Evolutionary conservation across 2,888 invertebrate species (phyloP), one percentile per base, ranked within the genome.

Genomic region (Mycalesis mineus): DNA sequence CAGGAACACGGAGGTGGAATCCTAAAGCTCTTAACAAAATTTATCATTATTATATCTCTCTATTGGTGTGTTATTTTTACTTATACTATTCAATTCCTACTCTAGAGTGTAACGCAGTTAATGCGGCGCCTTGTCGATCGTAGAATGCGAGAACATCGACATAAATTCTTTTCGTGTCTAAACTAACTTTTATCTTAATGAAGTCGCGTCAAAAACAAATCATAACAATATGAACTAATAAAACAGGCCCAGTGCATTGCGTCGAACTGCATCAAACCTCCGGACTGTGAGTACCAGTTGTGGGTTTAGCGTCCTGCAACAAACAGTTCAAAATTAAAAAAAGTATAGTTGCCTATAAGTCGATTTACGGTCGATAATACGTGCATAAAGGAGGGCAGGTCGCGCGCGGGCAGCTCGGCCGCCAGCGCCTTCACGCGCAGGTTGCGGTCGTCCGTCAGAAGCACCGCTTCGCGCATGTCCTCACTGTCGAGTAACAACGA

Each of bases 401-500:
- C 96, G 64, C 97, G 92, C 15, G 97, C 97, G 13, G 98, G 98
- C 69, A 99, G 93, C 74, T 98, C 97, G 55, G 95, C 93, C 11
- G 97, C 95, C 65, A 97, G 91, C 48, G 98, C 98, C 88, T 99
- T 98, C 58, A 99, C 95, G 65, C 98, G 93, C 75, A 99, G 90
- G 89, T 98, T 98, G 57, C 98, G 93, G 89, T 99, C 99, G 68
- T 97, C 97, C 28, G 98, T 98, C 69, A 99, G 91, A 45, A 99
- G 91, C n/a, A n/a, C n/a, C n/a, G n/a, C n/a, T n/a, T n/a, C n/a
- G n/a, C n/a, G n/a, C n/a, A n/a, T n/a, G n/a, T n/a, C n/a, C n/a
- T n/a, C n/a, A n/a, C n/a, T n/a, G n/a, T n/a, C n/a, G n/a, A n/a
- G n/a, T n/a, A n/a, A n/a, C n/a, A n/a, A n/a, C n/a, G n/a, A n/a